A percentile compares a stretch with the other conserved stretches of the same genome.
These are phyloP conservation scores for Drosophila oshimai DNA, from an alignment of 1,140 invertebrate species.

Conservation along the genomic window DNA sequence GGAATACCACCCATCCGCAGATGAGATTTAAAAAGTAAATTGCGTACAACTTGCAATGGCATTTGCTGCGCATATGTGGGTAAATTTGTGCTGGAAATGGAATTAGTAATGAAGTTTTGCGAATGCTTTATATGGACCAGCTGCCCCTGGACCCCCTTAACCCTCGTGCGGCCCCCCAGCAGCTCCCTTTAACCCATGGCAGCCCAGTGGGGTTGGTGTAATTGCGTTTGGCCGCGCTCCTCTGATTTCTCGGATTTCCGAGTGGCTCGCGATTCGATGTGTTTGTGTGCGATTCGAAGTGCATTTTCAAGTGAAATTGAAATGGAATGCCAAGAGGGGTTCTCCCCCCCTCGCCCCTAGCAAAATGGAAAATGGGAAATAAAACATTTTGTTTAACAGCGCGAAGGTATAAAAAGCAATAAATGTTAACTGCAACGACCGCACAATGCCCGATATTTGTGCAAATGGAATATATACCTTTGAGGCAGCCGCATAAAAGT, in stretches of 20 bases:
- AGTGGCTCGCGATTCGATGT: conserved; percentile 17
- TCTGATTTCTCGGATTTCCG: conserved; percentile 45
- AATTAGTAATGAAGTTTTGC: conserved; percentile 63
- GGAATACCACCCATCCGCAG: neutral
- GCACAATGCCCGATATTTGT: conserved; percentile 29
- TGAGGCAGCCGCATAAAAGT: neutral
- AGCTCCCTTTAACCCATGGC: neutral
- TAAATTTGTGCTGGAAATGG: conserved; percentile 29
- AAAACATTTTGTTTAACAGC: conserved; percentile 46
- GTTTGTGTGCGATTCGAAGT: conserved; percentile 32
- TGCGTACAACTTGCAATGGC: conserved; percentile 19
- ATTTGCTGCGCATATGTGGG: conserved; percentile 21
- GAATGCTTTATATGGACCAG: conserved; percentile 26
- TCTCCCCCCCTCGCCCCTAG: neutral
- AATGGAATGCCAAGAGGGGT: conserved; percentile 41
- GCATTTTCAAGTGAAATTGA: conserved; percentile 49
- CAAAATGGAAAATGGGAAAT: conserved; percentile 39
- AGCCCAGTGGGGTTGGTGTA: conserved; percentile 16
- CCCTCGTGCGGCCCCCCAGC: neutral
- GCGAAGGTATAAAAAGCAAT: conserved; percentile 34
- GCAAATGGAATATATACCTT: conserved; percentile 5
- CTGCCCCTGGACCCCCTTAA: neutral
- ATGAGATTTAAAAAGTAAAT: conserved; percentile 41
- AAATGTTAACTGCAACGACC: conserved; percentile 37
- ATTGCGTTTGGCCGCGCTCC: conserved; percentile 45